These are phyloP conservation scores for Ramphastos sulfuratus DNA, from an alignment of 2,113 vertebrate genomes.

Conservation along the genomic window DNA sequence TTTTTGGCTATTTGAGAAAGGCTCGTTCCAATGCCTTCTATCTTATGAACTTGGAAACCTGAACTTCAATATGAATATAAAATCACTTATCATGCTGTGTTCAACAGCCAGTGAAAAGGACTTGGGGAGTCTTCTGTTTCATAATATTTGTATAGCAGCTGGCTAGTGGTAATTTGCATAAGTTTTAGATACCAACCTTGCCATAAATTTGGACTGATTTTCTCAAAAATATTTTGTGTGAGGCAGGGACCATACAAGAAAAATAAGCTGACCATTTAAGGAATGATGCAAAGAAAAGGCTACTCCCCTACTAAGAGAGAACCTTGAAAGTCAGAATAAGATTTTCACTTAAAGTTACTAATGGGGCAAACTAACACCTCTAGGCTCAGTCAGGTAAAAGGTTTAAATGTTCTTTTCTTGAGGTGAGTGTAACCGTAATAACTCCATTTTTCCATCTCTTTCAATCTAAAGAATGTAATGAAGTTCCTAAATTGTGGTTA, in stretches of 20 bases:
- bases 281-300: not conserved
- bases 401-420: not conserved
- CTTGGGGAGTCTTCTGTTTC: not conserved
- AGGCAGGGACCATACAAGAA: not conserved
- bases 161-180: not conserved
- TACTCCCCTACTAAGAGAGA: not conserved
- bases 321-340: not conserved
- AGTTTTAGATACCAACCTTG: not conserved
- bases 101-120: not conserved
- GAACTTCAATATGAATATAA: not conserved
- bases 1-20: not conserved
- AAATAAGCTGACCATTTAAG: not conserved
- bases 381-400: not conserved
- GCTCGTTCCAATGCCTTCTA: not conserved
- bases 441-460: not conserved
- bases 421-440: not conserved
- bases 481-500: not conserved
- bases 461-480: not conserved
- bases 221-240: not conserved
- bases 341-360: not conserved
- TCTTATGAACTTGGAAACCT: not conserved
- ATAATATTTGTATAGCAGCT: not conserved
- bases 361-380: not conserved
- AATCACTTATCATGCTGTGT: not conserved
- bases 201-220: not conserved